Evolutionary conservation across 2,888 invertebrate species (phyloP).

Genomic region (Schizotus pectinicornis): DNA sequence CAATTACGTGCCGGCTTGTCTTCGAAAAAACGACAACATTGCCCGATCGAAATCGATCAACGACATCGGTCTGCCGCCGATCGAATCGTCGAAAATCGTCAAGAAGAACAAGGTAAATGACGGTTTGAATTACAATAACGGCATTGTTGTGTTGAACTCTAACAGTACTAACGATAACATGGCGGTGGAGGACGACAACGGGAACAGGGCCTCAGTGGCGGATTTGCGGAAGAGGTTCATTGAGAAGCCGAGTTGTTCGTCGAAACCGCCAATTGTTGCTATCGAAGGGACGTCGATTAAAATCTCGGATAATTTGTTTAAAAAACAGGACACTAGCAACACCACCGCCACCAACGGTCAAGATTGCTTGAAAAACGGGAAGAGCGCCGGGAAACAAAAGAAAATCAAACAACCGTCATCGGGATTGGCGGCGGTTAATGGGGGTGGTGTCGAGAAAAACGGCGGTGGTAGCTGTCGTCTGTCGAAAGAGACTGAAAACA

Average conservation of each 20-base stretch:
- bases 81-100: conserved; percentile 47
- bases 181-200: conserved; percentile 63
- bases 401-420: conserved; percentile 6
- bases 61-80: conserved; percentile 62
- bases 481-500: neutral
- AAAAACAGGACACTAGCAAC: conserved; percentile 38
- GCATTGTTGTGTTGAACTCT: conserved; percentile 50
- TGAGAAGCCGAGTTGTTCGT: conserved; percentile 43
- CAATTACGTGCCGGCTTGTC: conserved; percentile 69
- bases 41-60: conserved; percentile 65
- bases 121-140: conserved; percentile 48
- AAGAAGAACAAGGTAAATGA: conserved; percentile 54
- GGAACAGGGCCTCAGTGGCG: conserved; percentile 65
- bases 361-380: no score
- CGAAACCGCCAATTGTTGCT: conserved; percentile 28
- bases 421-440: neutral
- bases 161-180: conserved; percentile 58
- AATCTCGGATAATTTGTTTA: conserved; percentile 39
- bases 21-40: conserved; percentile 50
- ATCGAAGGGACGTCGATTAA: conserved; percentile 16
- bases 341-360: no score
- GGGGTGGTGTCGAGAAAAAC: neutral
- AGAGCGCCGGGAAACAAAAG: neutral
- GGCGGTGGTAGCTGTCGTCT: conserved; percentile 7
- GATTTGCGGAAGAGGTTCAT: conserved; percentile 64